Evolutionary conservation across 2,888 invertebrate species (phyloP).

Genomic region (Pseudococcus jackbeardsleyi): DNA sequence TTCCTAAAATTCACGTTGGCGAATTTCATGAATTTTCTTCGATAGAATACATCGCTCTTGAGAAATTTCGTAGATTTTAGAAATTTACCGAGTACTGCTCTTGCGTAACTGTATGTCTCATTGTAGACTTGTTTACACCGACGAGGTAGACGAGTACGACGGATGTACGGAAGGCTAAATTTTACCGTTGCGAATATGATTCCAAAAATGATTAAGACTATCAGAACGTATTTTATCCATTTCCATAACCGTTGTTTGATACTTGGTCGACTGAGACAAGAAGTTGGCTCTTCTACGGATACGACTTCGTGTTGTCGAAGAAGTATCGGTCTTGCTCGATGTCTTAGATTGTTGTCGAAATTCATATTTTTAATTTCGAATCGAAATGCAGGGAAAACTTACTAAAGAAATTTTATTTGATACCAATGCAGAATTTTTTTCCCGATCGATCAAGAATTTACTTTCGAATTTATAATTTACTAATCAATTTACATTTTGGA

Average conservation of each 20-base stretch:
- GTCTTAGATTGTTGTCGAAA: not conserved
- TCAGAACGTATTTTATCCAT: not conserved
- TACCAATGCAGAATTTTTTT: not conserved
- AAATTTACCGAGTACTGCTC: not conserved
- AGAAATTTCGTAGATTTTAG: not conserved
- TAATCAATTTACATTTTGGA: not conserved
- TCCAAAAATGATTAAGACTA: not conserved
- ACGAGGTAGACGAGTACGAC: not conserved
- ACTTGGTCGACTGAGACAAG: not conserved
- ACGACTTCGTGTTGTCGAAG: not conserved
- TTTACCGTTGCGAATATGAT: not conserved
- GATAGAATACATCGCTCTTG: not conserved
- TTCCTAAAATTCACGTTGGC: not conserved
- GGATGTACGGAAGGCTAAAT: not conserved
- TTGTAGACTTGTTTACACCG: not conserved
- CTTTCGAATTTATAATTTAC: not conserved
- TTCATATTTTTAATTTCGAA: not conserved
- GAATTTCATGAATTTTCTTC: conserved; percentile 16
- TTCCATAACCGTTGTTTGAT: not conserved
- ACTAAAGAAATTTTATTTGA: not conserved
- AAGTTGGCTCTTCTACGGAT: not conserved
- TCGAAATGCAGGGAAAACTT: not conserved
- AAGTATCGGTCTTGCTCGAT: not conserved
- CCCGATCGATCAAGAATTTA: not conserved
- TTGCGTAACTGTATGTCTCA: not conserved